phyloP scores from a whole-genome alignment of 2,888 invertebrate genomes.

The Nemurella pictetii region DNA sequence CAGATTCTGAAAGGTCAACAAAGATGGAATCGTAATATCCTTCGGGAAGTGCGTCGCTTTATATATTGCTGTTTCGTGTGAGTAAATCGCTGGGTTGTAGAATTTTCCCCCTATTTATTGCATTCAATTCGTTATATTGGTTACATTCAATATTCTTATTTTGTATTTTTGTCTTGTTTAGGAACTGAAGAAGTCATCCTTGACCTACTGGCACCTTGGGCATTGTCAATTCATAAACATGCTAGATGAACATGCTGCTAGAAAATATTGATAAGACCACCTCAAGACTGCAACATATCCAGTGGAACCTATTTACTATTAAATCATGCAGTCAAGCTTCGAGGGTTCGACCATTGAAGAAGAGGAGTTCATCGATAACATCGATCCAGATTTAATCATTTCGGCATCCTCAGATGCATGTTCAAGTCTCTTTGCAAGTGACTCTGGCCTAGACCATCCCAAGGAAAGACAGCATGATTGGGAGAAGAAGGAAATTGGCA shows the following conservation, averaged over 20 bases:
- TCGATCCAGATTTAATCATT: conserved; percentile 22
- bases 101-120: background rate
- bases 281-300: background rate
- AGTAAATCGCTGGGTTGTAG: too few relatives aligned
- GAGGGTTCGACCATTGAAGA: background rate
- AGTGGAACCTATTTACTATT: too few relatives aligned
- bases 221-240: background rate
- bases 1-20: background rate
- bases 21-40: background rate
- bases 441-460: background rate
- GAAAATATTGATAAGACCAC: background rate
- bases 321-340: conserved; percentile 13
- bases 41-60: background rate
- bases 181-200: background rate
- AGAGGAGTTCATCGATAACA: conserved; percentile 26
- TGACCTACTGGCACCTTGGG: background rate
- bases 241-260: background rate
- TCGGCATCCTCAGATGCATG: conserved; percentile 6
- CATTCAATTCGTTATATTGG: background rate
- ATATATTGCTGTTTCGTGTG: background rate
- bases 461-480: background rate
- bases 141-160: too few relatives aligned
- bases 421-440: conserved; percentile 22
- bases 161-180: background rate
- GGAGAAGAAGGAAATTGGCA: background rate